Base-by-base conservation (phyloP, 2,888 invertebrate species). In the Leucophora obtusa region DNA sequence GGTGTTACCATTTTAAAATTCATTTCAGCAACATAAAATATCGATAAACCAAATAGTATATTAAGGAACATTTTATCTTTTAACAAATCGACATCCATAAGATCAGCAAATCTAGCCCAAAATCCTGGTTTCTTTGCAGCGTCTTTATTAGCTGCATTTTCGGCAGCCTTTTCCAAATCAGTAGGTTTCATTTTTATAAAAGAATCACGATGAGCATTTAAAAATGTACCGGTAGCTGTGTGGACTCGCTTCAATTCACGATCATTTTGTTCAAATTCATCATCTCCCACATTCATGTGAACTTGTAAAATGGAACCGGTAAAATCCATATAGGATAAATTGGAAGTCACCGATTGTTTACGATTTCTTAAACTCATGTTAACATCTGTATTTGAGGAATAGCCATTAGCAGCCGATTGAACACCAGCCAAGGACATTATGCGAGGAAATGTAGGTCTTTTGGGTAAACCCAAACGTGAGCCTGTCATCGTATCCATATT, bases 1-100 rank as follows among this genome's bases (percentile, higher is more conserved):
- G 94, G 94, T 53, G 93, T 93, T 58, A 94, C 92, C 93, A 94
- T 93, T 89, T 94, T 94, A 89, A 94, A 94, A 86, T 94, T 94
- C 88, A 94, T 92, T 87, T 94, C 94, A 60, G 94, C 94, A 69
- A 94, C 94, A 91, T 94, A 95, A 90, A 94, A 94, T 51, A 94
- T 92, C 47, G 94, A 94, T 68, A 94, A 91, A 8, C 94, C 95
- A 76, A 94, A 93, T 82, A 94, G 92, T 85, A 95, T 92, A 87
- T 95, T 95, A 86, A 95, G 91, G 90, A 94, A 95, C 72, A 93
- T 93, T 87, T 93, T 93, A 90, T 94, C 94, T 91, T 93, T 94
- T 68, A 95, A 89, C 85, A 95, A 90, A 88, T 94, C 94, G 82
- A 95, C 92, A 87, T 95, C 94, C 92, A 95, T 93, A 33, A 94